Conservation (phyloP, 2,888 invertebrate species). For the Metacarcinus magister region DNA sequence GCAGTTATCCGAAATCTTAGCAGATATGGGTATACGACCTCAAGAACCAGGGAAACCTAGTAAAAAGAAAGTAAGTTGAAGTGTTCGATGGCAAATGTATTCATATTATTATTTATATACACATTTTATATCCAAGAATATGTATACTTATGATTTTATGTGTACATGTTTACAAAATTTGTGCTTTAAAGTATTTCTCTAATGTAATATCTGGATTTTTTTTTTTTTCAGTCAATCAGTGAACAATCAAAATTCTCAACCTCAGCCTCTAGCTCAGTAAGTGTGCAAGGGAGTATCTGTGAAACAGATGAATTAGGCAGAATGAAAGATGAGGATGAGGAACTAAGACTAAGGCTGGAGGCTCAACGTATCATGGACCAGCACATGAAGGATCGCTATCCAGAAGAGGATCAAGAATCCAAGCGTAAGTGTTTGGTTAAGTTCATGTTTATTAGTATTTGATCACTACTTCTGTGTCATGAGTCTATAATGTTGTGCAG, state of each 20-base stretch:
- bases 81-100: background rate
- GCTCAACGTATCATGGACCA: constrained; percentile 86
- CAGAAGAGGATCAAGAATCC: constrained; percentile 66
- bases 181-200: background rate
- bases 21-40: constrained; percentile 87
- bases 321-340: constrained; percentile 82
- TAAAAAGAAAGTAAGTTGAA: constrained; percentile 78
- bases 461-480: too few relatives aligned
- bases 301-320: constrained; percentile 70
- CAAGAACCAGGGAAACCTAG: constrained; percentile 70
- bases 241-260: constrained; percentile 63
- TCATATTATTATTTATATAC: too few relatives aligned
- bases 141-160: background rate
- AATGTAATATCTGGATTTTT: background rate
- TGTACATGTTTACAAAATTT: background rate
- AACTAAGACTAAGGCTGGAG: constrained; percentile 84
- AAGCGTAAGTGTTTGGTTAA: constrained; percentile 60
- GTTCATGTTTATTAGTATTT: background rate
- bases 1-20: constrained; percentile 96
- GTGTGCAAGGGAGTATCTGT: constrained; percentile 77
- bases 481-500: too few relatives aligned
- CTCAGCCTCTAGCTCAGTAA: constrained; percentile 58
- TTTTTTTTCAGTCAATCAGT: constrained; percentile 47
- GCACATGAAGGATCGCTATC: constrained; percentile 84
- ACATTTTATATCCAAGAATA: background rate